Percentiles rank a stretch among this genome's conserved stretches.
phyloP scores from a whole-genome alignment of 1,140 invertebrate genomes.

The Apocrypta bakeri region DNA sequence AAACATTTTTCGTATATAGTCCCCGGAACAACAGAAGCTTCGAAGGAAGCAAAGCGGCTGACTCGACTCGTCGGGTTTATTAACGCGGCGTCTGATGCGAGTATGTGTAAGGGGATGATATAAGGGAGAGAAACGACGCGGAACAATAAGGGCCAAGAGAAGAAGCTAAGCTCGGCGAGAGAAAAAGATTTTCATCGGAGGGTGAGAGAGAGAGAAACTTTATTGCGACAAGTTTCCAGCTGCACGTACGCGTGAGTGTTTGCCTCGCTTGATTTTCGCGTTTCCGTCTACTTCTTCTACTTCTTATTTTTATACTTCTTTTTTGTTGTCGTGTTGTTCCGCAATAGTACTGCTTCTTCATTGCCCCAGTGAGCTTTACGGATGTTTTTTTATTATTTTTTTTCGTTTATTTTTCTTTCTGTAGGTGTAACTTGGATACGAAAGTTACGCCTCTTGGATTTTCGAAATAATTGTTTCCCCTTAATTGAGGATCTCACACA shows the following conservation, averaged over 20 bases:
- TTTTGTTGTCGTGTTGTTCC: not conserved
- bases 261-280: not conserved
- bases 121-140: slow-evolving; percentile 50
- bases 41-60: slow-evolving; percentile 53
- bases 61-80: slow-evolving; percentile 55
- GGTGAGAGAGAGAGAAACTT: slow-evolving; percentile 21
- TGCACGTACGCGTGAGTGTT: slow-evolving; percentile 8
- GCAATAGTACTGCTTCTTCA: not conserved
- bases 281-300: not conserved
- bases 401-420: not conserved
- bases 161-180: not conserved
- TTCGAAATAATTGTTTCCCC: slow-evolving; percentile 41
- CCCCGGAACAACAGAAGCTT: slow-evolving; percentile 24
- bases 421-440: not conserved
- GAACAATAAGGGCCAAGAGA: slow-evolving; percentile 38
- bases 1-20: not conserved
- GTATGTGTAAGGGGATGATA: slow-evolving; percentile 50
- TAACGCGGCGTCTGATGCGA: slow-evolving; percentile 41
- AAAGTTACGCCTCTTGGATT: slow-evolving; percentile 10
- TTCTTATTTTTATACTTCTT: not conserved
- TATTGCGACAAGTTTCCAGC: slow-evolving; percentile 29
- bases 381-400: not conserved
- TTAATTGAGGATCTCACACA: not conserved
- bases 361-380: not conserved
- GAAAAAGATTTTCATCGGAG: slow-evolving; percentile 23